Base-by-base conservation (phyloP, 2,888 invertebrate species). In the Conchocele bisecta region DNA sequence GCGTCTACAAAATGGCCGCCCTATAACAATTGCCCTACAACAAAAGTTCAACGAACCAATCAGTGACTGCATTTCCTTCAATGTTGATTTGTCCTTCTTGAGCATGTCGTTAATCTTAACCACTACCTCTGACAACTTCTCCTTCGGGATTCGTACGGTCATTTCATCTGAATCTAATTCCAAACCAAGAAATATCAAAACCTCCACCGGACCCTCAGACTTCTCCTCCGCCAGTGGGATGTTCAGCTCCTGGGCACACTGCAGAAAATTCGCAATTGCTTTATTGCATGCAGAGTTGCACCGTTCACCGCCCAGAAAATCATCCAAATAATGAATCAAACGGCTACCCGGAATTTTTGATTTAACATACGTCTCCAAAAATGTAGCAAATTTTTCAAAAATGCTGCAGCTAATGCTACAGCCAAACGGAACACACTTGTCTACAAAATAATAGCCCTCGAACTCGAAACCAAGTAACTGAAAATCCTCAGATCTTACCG, bases 1-100 rank as follows among this genome's bases (percentile, higher is more conserved):
- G n/a, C 53, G 2, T 17, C 63, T 3, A n/a, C 53, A 53, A 33
- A 61, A 61, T 22, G 60, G 60, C 28, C 60, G 31, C 11, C 69
- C 69, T 0, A 31, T 11, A 17, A 24, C 9, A 15, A 69, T 63
- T 1, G 69, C 69, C 9, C 61, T 1, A 29, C 67, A 67, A 13
- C 17, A 31, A 53, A 63, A 73, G 35, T 69, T 61, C 20, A 75
- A 22, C 11, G 48, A 42, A 2, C 63, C 65, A 22, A 57, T 50
- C 24, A 74, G 17, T 3, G 67, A 75, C 39, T 71, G 67, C 26
- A 71, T 42, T 13, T 57, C 48, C 15, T 44, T 48, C 11, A 70
- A 41, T 9, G 42, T 63, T 7, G 53, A 39, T 31, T 65, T 74
- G 6, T 22, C 28, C 17, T 56, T 42, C 1, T 5, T 22, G 7